These are phyloP conservation scores for Andinoacara biseriatus DNA, from an alignment of 2,113 vertebrate genomes.

Conservation along the genomic window DNA sequence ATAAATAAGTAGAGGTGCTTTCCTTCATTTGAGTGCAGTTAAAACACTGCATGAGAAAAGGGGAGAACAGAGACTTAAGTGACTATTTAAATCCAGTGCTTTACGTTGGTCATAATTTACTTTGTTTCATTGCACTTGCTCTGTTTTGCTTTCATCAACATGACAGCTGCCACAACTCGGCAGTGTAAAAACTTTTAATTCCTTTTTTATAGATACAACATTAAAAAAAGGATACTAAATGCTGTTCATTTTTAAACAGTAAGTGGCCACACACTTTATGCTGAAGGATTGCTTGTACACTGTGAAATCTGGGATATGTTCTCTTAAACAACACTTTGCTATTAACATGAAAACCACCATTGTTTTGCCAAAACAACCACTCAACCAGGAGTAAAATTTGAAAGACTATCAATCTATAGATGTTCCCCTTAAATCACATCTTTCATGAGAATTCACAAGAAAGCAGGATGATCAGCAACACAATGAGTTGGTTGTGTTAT, in stretches of 20 bases:
- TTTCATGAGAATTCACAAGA: neutral
- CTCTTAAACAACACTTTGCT: neutral
- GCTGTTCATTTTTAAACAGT: neutral
- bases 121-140: neutral
- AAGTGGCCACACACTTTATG: neutral
- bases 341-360: neutral
- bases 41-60: no score
- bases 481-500: neutral
- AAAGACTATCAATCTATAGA: neutral
- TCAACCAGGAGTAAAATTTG: neutral
- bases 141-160: neutral
- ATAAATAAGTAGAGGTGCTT: no score
- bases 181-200: neutral
- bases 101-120: neutral
- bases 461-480: neutral
- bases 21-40: no score
- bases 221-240: no score
- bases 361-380: neutral
- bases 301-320: neutral
- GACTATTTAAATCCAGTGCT: neutral
- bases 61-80: neutral
- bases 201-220: neutral
- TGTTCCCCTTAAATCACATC: neutral
- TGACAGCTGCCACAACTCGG: neutral
- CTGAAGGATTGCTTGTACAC: neutral